Conservation (phyloP, 2,797 vertebrate species). For the Rhinogobio ventralis region DNA sequence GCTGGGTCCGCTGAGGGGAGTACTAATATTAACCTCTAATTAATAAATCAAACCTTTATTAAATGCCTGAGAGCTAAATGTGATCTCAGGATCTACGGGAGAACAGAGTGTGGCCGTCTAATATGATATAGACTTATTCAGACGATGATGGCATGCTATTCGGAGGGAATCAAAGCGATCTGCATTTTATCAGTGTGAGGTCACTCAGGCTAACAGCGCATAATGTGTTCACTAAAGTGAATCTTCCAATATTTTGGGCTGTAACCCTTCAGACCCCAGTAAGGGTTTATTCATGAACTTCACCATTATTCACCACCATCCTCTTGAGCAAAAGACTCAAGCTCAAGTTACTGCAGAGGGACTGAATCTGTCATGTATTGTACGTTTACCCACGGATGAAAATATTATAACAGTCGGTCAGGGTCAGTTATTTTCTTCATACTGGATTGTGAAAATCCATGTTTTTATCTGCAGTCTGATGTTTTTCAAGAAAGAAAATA, state of each 20-base stretch:
- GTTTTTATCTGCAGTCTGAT: not conserved
- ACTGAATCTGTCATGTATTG: not conserved
- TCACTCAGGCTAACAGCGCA: not conserved
- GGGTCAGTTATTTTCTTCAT: not conserved
- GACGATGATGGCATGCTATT: not conserved
- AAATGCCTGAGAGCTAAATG: constrained; percentile 52
- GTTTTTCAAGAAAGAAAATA: not conserved
- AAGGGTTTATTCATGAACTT: not conserved
- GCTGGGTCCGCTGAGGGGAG: constrained; percentile 34
- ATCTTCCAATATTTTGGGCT: not conserved
- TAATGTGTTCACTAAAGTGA: too few species aligned
- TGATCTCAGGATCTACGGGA: constrained; percentile 25
- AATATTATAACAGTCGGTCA: not conserved
- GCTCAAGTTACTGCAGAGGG: not conserved
- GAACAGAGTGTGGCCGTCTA: not conserved
- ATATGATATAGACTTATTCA: constrained; percentile 4
- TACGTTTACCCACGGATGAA: not conserved
- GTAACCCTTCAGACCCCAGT: not conserved
- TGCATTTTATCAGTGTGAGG: not conserved
- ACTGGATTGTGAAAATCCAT: not conserved
- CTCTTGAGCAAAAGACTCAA: not conserved
- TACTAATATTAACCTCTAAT: constrained; percentile 62
- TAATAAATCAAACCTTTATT: constrained; percentile 58
- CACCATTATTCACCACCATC: not conserved
- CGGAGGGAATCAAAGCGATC: not conserved